Evolutionary conservation across 2,113 vertebrate genomes (phyloP), one percentile per base, ranked within the genome.

Genomic region (Triplophysa tibetana): DNA sequence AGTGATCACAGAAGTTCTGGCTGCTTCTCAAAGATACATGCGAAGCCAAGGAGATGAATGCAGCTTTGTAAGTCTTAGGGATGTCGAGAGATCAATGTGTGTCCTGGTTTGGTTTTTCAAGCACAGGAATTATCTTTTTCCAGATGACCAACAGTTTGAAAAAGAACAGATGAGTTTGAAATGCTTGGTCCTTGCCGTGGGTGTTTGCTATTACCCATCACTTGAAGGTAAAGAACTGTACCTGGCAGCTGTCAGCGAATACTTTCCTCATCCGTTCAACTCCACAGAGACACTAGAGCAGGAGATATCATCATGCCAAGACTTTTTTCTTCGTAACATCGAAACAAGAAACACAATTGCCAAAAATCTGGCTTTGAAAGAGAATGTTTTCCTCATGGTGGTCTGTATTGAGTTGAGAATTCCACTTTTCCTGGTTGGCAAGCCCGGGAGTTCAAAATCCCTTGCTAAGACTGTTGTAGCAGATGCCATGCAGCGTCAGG

Each of bases 311-410:
- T 77, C 67, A 5, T 91, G 89, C 81, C 92, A 94, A 83, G 88
- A 93, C 43, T 62, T 89, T 29, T 91, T 94, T 65, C 88, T 94
- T 24, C 2, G 87, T 48, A 92, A 91, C 26, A 81, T 94, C 65
- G 8, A 88, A 38, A 86, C 91, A 67, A 87, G 89, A 52, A 67
- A 90, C 56, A 92, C 91, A 3, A 90, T 88, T 16, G 93, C 93
- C 21, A 89, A 90, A 84, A 94, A 94, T 14, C 60, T 86, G 26
- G 93, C 93, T 3, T 87, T 94, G 38, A 94, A 92, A 87, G 93
- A 95, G 77, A 95, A 95, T 21, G 90, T 93, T 48, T 95, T 95
- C 82, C 91, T 93, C 72, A 93, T 93, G 90, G 91, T 94, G 63
- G 77, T 94, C 64, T 94, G 93, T 84, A 90, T 94, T 75, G 91